Base-by-base conservation (phyloP, 2,888 invertebrate genomes). In the Achlya flavicornis region DNA sequence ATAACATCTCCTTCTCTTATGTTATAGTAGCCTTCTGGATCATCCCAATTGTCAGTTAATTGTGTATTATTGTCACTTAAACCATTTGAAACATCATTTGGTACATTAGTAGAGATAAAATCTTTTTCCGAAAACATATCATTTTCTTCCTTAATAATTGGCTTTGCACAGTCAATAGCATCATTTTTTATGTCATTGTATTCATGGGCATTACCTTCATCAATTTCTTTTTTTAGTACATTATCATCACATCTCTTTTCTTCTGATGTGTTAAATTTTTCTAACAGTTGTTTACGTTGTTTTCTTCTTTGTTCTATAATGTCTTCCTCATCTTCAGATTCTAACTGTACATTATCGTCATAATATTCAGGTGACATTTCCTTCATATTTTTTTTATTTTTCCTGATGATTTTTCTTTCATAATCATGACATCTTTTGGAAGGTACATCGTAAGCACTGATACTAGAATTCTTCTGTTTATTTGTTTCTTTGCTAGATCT, bases 1-100 rank as follows among this genome's bases (percentile, higher is more conserved):
- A 97, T 95, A 26, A 84, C 86, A 93, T 99, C 99, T 12, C 99
- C 98, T 78, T 98, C 97, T 75, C 98, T 95, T 38, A 99, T 98
- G 67, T 97, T 94, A 86, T 99, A 99, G 89, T 99, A 99, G 59
- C 99, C 99, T 88, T 99, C 99, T 5, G 98, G 96, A 94, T 99
- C 99, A 88, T 99, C 99, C 99, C 99, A 99, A 88, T 99, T 99
- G 87, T 99, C 99, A 6, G 97, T 97, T 69, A 97, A 96, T 14
- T 98, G 98, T 48, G 98, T 97, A 86, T 98, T 98, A 66, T 94
- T 94, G 68, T 95, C 95, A 69, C 79, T 81, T 58, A 83, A 81
- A 64, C 78, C 80, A 69, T 85, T 84, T 61, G 72, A 79, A 10
- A 81, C 77, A 68, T 76, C 78, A 63, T 87, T 84, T 4, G 72